Base-by-base conservation (phyloP, 2,113 vertebrate species). In the Campylomormyrus numenius region DNA sequence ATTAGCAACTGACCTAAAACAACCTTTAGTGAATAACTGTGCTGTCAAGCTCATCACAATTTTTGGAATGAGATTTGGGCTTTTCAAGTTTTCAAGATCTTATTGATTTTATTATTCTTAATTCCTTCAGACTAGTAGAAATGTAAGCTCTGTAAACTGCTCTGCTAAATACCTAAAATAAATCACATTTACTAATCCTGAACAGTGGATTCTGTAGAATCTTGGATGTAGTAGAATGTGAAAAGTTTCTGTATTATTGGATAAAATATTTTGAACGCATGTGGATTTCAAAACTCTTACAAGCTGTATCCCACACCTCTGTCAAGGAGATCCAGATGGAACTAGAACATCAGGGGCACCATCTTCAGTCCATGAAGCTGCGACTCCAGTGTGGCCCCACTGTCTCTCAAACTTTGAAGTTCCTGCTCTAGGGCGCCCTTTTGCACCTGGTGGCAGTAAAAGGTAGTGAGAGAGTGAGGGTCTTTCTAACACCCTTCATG, bases 361-460 rank as follows among this genome's bases (percentile, higher is more conserved):
- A 42, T 83, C 6, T 89, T 89, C 66, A 91, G 62, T 11, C 46
- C 93, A 74, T 93, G 88, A 58, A 39, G 58, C 24, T 91, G 77
- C 48, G 89, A 89, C 66, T 94, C 90, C 53, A 91, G 87, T 21
- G 53, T 77, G 70, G 53, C 56, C 56, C 31, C 56, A 87, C 70
- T 39, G 35, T 46, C 89, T 66, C 89, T 90, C 11, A 92, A 89
- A 48, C 77, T 39, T 0, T 24, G 46, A 89, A 91, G 89, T 85
- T 92, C 92, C 50, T 9, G 90, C 92, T 91, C 88, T 49, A 92
- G 87, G 39, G 91, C 46, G 88, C 89, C 88, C 89, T 58, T 52
- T 84, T 87, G 84, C 48, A 89, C 90, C 92, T 93, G 91, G 24
- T 88, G 89, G 6, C 15, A 62, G 39, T 42, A 42, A 24, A 21